These are phyloP conservation scores for Meriones psammophilus DNA, from an alignment of 2,797 vertebrate species.

Conservation along the genomic window DNA sequence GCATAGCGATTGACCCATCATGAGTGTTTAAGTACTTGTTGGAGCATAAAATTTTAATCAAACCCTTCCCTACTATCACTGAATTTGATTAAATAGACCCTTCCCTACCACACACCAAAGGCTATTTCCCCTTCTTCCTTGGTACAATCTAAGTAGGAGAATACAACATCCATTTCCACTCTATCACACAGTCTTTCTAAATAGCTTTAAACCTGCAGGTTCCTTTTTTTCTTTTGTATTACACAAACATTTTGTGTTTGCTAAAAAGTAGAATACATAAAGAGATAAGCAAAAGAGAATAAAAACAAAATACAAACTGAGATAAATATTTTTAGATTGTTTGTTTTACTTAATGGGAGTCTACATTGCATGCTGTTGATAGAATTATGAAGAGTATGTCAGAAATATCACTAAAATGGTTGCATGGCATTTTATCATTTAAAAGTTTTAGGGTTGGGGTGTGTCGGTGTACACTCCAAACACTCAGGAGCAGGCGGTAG, in stretches of 20 bases:
- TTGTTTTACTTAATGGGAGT: not conserved
- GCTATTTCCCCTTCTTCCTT: not conserved
- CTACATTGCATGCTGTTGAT: not conserved
- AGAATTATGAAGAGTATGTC: not conserved
- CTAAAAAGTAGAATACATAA: not conserved
- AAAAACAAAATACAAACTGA: not conserved
- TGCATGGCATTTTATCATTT: not conserved
- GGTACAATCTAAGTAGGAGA: not conserved
- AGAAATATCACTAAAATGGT: conserved; percentile 6
- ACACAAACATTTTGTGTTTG: not conserved
- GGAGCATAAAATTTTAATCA: not conserved
- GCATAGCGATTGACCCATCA: not conserved
- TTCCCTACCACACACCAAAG: not conserved
- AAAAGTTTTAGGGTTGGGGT: not conserved
- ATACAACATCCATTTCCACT: not conserved
- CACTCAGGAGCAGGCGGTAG: not conserved
- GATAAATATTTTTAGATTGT: not conserved
- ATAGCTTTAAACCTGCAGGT: not conserved
- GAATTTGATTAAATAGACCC: not conserved
- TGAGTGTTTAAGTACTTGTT: not conserved
- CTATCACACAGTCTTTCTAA: not conserved
- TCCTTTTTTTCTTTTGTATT: not conserved
- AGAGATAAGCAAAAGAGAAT: not conserved
- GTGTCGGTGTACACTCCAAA: not conserved
- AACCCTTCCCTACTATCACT: not conserved